phyloP scores from a whole-genome alignment of 37 sponge, comb jelly and placozoan genomes.

The Agelas oroides region DNA sequence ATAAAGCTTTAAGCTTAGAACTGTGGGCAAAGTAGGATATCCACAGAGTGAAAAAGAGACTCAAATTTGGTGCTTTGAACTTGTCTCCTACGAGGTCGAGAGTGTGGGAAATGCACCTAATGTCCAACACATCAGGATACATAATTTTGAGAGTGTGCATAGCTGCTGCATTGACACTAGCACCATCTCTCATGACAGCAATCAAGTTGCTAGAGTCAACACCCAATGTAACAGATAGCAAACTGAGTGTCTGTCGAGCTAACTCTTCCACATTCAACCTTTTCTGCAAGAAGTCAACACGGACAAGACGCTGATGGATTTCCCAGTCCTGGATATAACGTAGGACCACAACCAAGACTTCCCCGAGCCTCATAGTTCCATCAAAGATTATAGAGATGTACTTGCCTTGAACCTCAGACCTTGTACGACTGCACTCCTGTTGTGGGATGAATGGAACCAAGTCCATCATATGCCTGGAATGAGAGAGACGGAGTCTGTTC shows the following conservation, averaged over 20 bases:
- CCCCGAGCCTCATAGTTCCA: constrained; percentile 32
- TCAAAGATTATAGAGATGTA: constrained; percentile 47
- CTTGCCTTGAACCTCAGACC: too few relatives aligned
- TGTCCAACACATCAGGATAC: constrained; percentile 15
- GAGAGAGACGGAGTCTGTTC: not conserved
- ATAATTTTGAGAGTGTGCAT: constrained; percentile 30
- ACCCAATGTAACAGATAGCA: constrained; percentile 17
- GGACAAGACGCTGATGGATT: constrained; percentile 20
- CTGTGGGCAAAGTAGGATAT: constrained; percentile 12
- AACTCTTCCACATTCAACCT: constrained; percentile 25
- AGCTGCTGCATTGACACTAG: constrained; percentile 10
- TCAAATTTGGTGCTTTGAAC: constrained; percentile 11
- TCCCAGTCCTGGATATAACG: constrained; percentile 43
- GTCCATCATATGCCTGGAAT: too few relatives aligned
- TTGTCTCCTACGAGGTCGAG: not conserved
- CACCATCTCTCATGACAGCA: constrained; percentile 44
- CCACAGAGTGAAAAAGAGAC: not conserved
- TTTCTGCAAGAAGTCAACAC: constrained; percentile 22
- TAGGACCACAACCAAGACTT: constrained; percentile 23
- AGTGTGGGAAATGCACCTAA: constrained; percentile 33
- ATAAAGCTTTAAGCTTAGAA: not conserved
- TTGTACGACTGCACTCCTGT: too few relatives aligned
- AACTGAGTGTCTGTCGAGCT: constrained; percentile 27
- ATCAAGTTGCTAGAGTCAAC: too few relatives aligned
- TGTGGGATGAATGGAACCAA: too few relatives aligned